Percentiles rank a stretch among this genome's conserved stretches.
These are phyloP conservation scores for Anoncus sp. DNA, from an alignment of 2,888 invertebrate species.

Conservation along the genomic window DNA sequence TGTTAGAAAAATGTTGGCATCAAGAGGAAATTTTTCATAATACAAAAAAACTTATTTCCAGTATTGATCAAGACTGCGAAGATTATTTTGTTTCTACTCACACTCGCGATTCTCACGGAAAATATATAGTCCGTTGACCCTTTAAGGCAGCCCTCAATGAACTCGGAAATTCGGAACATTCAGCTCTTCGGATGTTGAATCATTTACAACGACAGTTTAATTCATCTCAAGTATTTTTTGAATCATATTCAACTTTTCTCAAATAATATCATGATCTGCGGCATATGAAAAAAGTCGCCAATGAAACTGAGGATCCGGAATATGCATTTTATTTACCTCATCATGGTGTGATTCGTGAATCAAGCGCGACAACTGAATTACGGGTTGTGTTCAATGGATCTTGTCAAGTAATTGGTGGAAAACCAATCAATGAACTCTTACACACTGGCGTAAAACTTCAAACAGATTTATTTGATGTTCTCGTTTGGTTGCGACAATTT, in stretches of 20 bases:
- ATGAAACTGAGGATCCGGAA: not conserved
- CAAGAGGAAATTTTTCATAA: too few relatives aligned
- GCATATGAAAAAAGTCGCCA: conserved; percentile 36
- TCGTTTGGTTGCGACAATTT: conserved; percentile 20
- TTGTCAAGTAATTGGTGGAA: not conserved
- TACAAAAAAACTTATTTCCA: too few relatives aligned
- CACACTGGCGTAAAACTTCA: conserved; percentile 6
- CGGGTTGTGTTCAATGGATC: conserved; percentile 32
- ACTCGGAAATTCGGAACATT: not conserved
- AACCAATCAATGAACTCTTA: conserved; percentile 20
- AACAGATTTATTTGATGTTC: conserved; percentile 21
- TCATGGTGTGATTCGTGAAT: conserved; percentile 18
- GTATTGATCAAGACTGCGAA: conserved; percentile 13
- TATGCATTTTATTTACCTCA: conserved; percentile 17
- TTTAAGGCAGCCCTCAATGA: not conserved
- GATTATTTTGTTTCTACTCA: conserved; percentile 1
- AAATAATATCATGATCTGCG: conserved; percentile 34
- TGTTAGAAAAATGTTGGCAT: too few relatives aligned
- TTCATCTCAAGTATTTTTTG: too few relatives aligned
- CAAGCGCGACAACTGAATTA: conserved; percentile 19
- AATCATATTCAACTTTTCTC: conserved; percentile 33
- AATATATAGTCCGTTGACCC: conserved; percentile 17
- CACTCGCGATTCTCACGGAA: conserved; percentile 7
- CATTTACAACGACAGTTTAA: not conserved
- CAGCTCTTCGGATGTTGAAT: not conserved